Conservation (phyloP, 92 coral and sea anemone genomes). For the Anthopleura xanthogrammica region DNA sequence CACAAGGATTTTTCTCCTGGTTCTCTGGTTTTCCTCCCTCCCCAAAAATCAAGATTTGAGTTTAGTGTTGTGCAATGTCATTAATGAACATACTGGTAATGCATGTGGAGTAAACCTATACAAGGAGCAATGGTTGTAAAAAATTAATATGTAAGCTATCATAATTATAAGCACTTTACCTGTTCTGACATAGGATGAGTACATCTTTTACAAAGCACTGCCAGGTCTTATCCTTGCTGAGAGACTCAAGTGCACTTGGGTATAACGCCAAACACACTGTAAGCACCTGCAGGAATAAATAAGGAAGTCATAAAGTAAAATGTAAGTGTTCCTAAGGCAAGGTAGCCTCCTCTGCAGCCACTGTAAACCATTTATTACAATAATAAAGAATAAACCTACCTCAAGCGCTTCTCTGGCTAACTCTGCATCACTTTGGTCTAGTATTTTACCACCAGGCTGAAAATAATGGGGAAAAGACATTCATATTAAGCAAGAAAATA, state of each 20-base stretch:
- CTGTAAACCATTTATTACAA: too few relatives aligned
- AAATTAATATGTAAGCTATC: too few relatives aligned
- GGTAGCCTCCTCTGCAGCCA: too few relatives aligned
- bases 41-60: too few relatives aligned
- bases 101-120: too few relatives aligned
- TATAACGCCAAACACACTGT: constrained; percentile 82
- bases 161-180: constrained; percentile 47
- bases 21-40: too few relatives aligned
- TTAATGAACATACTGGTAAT: too few relatives aligned
- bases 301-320: not conserved
- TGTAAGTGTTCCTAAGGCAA: too few relatives aligned
- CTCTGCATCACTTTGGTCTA: constrained; percentile 80
- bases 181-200: constrained; percentile 86
- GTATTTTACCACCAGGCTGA: constrained; percentile 27
- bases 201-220: constrained; percentile 95
- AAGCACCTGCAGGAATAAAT: constrained; percentile 56
- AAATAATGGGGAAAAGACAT: constrained; percentile 2
- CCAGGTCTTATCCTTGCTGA: constrained; percentile 98
- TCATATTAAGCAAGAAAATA: too few relatives aligned
- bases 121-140: too few relatives aligned
- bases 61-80: too few relatives aligned
- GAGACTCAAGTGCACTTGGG: constrained; percentile 85
- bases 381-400: constrained; percentile 40
- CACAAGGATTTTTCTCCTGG: too few relatives aligned
- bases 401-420: constrained; percentile 93